These are phyloP conservation scores for Parthenolecanium corni DNA, from an alignment of 2,888 invertebrate genomes.

Conservation along the genomic window DNA sequence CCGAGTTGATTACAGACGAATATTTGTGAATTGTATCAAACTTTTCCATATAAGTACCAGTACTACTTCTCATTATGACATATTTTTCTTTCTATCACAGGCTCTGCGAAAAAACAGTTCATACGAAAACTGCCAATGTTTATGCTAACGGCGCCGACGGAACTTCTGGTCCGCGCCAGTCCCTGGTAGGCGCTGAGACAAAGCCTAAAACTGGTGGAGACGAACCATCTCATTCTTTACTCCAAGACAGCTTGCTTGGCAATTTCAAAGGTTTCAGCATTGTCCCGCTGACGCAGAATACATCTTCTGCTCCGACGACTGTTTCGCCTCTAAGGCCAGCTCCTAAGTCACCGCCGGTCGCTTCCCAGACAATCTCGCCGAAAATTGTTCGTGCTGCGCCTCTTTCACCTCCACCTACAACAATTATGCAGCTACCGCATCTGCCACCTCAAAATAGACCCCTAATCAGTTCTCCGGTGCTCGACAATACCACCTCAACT, in stretches of 20 bases:
- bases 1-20: too few relatives aligned
- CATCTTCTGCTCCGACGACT: conserved; percentile 30
- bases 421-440: conserved; percentile 35
- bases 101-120: conserved; percentile 22
- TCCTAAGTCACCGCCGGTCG: conserved; percentile 45
- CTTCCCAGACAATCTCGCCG: not conserved
- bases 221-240: conserved; percentile 5
- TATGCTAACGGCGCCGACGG: not conserved
- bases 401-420: not conserved
- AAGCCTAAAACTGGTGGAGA: not conserved
- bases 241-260: conserved; percentile 57
- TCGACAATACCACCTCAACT: conserved; percentile 64
- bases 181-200: not conserved
- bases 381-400: not conserved
- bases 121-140: not conserved
- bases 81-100: conserved; percentile 12
- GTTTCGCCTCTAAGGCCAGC: conserved; percentile 38
- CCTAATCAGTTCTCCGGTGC: conserved; percentile 66
- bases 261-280: conserved; percentile 78
- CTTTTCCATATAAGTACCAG: too few relatives aligned
- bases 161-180: conserved; percentile 4
- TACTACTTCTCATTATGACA: too few relatives aligned
- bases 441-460: conserved; percentile 60
- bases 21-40: too few relatives aligned
- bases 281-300: conserved; percentile 44